A percentile compares a stretch with the other conserved stretches of the same genome.
phyloP scores from a whole-genome alignment of 2,113 vertebrate species.

The Pteruthius melanotis region DNA sequence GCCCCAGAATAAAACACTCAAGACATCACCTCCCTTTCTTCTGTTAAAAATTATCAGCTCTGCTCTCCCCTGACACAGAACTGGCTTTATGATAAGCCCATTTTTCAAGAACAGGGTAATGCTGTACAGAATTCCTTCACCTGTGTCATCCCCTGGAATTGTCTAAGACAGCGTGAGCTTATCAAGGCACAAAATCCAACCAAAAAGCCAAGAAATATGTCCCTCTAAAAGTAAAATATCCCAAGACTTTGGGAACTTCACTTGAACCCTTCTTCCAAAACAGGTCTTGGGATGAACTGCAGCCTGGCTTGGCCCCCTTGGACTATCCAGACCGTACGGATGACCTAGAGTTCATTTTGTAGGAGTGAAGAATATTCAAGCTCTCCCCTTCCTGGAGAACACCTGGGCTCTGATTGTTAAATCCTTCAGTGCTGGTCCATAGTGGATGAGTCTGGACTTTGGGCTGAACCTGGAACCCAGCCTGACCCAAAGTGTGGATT shows the following conservation, averaged over 20 bases:
- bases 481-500: neutral
- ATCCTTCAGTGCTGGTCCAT: neutral
- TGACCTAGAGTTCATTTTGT: neutral
- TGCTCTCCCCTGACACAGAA: neutral
- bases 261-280: neutral
- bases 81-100: neutral
- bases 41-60: neutral
- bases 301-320: neutral
- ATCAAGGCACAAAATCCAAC: neutral
- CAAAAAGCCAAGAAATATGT: neutral
- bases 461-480: neutral
- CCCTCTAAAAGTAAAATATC: neutral
- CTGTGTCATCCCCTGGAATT: accelerated
- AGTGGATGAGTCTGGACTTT: neutral
- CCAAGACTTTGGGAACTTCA: neutral
- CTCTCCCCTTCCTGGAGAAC: neutral
- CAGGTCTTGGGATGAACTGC: neutral
- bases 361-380: neutral
- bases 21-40: neutral
- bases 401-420: neutral
- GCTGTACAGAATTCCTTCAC: neutral
- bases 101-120: neutral
- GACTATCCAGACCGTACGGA: neutral
- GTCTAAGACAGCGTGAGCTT: neutral
- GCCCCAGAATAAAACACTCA: accelerated